phyloP scores from a whole-genome alignment of 2,113 vertebrate species.

The Oxyura jamaicensis region DNA sequence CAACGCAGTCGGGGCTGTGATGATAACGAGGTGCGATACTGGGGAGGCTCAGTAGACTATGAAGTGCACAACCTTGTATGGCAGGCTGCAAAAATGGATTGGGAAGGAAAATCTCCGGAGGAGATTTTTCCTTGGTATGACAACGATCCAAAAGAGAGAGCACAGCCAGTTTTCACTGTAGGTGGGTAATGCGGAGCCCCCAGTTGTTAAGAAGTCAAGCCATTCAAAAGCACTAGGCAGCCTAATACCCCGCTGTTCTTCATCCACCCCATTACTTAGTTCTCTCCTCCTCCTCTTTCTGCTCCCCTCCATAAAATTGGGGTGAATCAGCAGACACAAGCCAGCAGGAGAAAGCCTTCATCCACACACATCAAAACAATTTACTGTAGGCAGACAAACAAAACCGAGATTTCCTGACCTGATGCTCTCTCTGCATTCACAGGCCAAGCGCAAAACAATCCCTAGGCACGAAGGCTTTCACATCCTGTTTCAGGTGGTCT shows the following conservation, averaged over 20 bases:
- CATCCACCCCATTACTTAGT: background rate
- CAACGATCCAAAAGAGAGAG: constrained; percentile 43
- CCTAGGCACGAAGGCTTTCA: background rate
- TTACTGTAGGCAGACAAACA: background rate
- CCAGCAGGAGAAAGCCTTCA: constrained; percentile 29
- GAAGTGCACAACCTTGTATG: constrained; percentile 40
- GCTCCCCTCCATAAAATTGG: background rate
- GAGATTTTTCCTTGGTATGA: constrained; percentile 56
- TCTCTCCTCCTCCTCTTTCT: constrained; percentile 31
- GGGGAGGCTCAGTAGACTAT: constrained; percentile 39
- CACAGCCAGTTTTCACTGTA: constrained; percentile 65
- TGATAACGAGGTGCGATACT: constrained; percentile 9
- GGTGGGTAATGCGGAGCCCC: constrained; percentile 64
- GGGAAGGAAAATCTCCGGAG: constrained; percentile 41
- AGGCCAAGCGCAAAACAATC: background rate
- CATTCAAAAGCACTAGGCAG: constrained; percentile 60
- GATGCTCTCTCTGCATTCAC: background rate
- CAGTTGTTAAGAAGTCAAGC: constrained; percentile 36
- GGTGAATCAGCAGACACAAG: constrained; percentile 46
- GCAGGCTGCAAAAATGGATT: constrained; percentile 29
- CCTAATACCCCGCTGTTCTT: constrained; percentile 52
- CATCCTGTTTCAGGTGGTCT: background rate
- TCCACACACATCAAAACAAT: background rate
- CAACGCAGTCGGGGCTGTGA: background rate
- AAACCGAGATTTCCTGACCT: fast-evolving